A percentile compares a stretch with the other conserved stretches of the same genome.
Conservation (phyloP, 2,888 invertebrate species). For the Cosmia trapezina region DNA sequence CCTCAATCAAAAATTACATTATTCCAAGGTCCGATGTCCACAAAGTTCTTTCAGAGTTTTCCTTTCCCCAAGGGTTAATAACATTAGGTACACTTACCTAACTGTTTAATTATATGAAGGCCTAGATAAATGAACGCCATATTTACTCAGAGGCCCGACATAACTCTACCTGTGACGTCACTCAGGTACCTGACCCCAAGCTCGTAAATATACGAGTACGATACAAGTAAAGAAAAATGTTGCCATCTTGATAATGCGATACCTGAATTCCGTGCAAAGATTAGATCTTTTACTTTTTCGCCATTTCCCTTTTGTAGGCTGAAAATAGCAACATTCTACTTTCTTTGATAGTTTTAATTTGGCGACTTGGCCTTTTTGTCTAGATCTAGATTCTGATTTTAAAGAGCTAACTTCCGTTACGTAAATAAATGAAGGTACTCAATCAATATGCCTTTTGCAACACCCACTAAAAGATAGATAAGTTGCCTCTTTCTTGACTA, state of each 20-base stretch:
- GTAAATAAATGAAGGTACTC: not conserved
- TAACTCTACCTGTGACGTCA: conserved; percentile 38
- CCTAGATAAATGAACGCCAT: conserved; percentile 53
- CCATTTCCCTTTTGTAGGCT: conserved; percentile 18
- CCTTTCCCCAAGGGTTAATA: conserved; percentile 24
- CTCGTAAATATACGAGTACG: conserved; percentile 48
- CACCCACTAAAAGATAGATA: not conserved
- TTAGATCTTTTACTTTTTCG: conserved; percentile 13
- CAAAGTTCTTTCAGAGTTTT: conserved; percentile 5
- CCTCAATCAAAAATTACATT: conserved; percentile 6
- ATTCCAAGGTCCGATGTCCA: not conserved
- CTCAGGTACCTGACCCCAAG: conserved; percentile 34
- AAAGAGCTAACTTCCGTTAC: not conserved
- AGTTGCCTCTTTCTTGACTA: not conserved
- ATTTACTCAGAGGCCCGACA: conserved; percentile 42
- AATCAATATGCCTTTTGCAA: not conserved
- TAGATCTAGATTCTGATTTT: not conserved
- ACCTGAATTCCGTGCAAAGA: conserved; percentile 34
- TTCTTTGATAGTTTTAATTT: not conserved
- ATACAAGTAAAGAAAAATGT: conserved; percentile 46
- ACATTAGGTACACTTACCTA: conserved; percentile 18
- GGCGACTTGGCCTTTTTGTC: not conserved
- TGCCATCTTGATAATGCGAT: conserved; percentile 26
- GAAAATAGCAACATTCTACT: not conserved
- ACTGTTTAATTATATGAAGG: conserved; percentile 55